A percentile compares a stretch with the other conserved stretches of the same genome.
These are phyloP conservation scores for Mesaphorura yosii DNA, from an alignment of 1,140 invertebrate genomes.

Conservation along the genomic window DNA sequence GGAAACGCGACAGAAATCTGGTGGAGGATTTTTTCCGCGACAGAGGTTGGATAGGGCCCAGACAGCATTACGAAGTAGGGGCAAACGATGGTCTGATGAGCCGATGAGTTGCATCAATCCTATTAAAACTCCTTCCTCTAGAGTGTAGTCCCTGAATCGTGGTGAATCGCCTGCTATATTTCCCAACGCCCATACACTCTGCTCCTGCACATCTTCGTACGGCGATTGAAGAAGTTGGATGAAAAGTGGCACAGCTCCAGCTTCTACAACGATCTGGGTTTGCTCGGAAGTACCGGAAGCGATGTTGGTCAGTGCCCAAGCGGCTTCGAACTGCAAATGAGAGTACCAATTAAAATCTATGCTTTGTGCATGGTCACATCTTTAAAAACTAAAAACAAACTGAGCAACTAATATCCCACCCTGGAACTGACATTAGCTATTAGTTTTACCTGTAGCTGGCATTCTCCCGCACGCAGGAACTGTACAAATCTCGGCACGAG, in stretches of 20 bases:
- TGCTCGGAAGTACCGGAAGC: constrained; percentile 91
- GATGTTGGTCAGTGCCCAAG: constrained; percentile 96
- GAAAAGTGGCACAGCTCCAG: constrained; percentile 85
- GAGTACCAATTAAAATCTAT: too few species aligned
- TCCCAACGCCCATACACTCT: constrained; percentile 94
- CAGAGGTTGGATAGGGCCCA: constrained; percentile 95
- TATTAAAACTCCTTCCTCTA: constrained; percentile 68
- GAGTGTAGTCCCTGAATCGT: constrained; percentile 78
- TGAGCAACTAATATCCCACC: too few species aligned
- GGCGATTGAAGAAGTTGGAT: constrained; percentile 64
- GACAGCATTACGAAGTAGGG: constrained; percentile 93
- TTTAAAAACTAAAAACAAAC: too few species aligned
- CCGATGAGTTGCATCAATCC: constrained; percentile 63
- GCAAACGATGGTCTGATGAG: constrained; percentile 65
- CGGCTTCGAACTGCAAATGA: constrained; percentile 77
- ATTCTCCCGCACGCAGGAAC: constrained; percentile 73
- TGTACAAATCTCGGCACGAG: constrained; percentile 93
- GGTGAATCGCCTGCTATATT: constrained; percentile 95
- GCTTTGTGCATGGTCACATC: too few species aligned
- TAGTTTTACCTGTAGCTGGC: constrained; percentile 61
- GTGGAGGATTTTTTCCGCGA: constrained; percentile 90
- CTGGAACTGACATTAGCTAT: neutral
- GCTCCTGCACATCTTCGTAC: constrained; percentile 90
- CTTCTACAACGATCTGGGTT: constrained; percentile 84
- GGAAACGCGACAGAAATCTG: constrained; percentile 76